Evolutionary conservation across 1,140 invertebrate genomes (phyloP).

Genomic region (Diachasmimorpha longicaudata): DNA sequence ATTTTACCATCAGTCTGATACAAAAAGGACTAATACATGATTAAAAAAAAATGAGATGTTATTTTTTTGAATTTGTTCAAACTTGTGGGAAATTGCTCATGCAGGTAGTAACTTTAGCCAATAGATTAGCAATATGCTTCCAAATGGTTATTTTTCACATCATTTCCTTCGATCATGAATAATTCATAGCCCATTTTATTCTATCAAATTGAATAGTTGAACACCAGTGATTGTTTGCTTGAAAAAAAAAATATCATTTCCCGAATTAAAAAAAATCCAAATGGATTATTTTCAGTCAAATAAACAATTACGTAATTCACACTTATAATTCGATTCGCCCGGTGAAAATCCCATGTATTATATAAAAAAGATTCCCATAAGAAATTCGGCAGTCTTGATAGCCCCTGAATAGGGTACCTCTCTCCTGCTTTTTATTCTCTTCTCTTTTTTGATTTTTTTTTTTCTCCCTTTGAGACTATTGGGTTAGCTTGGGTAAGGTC

Average conservation of each 20-base stretch:
- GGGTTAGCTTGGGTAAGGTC: slow-evolving; percentile 39
- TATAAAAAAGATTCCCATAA: slow-evolving; percentile 26
- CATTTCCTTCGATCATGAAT: no score
- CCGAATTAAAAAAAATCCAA: background rate
- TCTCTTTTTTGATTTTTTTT: slow-evolving; percentile 1
- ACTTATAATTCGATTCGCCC: slow-evolving; percentile 3
- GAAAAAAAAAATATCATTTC: slow-evolving; percentile 10
- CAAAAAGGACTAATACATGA: background rate
- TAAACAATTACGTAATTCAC: background rate
- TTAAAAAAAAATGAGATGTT: background rate
- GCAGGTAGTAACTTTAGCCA: no score
- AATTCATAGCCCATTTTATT: no score
- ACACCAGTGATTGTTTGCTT: no score
- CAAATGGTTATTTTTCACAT: no score
- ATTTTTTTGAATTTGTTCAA: background rate
- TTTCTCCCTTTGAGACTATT: background rate
- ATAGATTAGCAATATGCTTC: no score
- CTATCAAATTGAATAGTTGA: background rate
- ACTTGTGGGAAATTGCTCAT: no score
- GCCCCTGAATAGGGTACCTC: slow-evolving; percentile 18
- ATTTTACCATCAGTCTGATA: background rate
- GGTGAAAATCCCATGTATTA: background rate
- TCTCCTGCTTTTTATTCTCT: background rate
- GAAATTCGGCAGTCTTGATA: slow-evolving; percentile 12
- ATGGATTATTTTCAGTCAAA: background rate